phyloP scores from a whole-genome alignment of 2,797 vertebrate species.

The Sphaeramia orbicularis region DNA sequence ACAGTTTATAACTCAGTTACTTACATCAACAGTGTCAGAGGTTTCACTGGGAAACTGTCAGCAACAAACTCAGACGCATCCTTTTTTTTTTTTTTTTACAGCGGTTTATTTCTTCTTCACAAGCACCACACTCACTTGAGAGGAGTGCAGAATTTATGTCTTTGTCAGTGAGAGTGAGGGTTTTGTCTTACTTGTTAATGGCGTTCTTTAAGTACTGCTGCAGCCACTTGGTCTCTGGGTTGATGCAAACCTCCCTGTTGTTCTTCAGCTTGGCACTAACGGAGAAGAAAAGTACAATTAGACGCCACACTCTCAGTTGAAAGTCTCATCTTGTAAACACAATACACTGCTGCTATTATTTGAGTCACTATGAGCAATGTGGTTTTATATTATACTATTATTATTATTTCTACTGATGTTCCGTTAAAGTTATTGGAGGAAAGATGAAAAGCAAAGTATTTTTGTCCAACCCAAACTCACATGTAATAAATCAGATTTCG shows the following conservation, averaged over 20 bases:
- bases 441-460: constrained; percentile 7
- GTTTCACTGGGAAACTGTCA: constrained; percentile 38
- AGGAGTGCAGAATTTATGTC: constrained; percentile 20
- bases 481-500: constrained; percentile 41
- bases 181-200: constrained; percentile 95
- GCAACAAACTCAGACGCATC: constrained; percentile 32
- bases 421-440: not conserved
- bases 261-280: constrained; percentile 89
- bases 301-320: not conserved
- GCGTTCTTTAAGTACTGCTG: constrained; percentile 98
- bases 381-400: not conserved
- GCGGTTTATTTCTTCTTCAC: constrained; percentile 50
- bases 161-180: constrained; percentile 6
- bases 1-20: constrained; percentile 64
- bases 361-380: not conserved
- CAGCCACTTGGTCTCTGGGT: constrained; percentile 97
- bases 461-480: constrained; percentile 16
- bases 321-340: too few species aligned
- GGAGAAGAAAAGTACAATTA: constrained; percentile 25
- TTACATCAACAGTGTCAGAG: constrained; percentile 46
- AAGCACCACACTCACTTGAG: constrained; percentile 22
- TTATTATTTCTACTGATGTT: constrained; percentile 3
- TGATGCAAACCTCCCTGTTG: constrained; percentile 97
- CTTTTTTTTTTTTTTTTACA: constrained; percentile 11
- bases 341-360: not conserved